These are phyloP conservation scores for Sanderia malayensis DNA, from an alignment of 30 jellyfish, hydroid and myxozoan genomes.

Conservation along the genomic window DNA sequence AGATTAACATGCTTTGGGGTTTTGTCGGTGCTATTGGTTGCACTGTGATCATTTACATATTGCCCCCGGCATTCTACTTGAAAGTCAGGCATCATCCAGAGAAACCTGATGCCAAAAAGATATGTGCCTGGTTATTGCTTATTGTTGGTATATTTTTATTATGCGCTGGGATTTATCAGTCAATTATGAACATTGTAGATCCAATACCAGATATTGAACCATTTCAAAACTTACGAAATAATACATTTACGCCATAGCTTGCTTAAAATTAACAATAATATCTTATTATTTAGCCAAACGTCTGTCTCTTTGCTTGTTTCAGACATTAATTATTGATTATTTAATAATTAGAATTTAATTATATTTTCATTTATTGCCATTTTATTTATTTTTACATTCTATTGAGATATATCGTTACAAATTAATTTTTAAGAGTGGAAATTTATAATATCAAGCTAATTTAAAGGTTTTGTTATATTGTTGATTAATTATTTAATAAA, in stretches of 20 bases:
- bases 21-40: constrained; percentile 97
- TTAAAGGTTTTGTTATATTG: no score
- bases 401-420: no score
- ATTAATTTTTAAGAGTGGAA: no score
- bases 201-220: constrained; percentile 62
- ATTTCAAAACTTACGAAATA: constrained; percentile 3
- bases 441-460: no score
- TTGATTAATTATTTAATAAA: no score
- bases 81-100: constrained; percentile 89
- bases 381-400: no score
- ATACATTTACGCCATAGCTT: neutral
- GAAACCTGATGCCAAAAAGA: constrained; percentile 76
- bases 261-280: no score
- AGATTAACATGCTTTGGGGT: constrained; percentile 99
- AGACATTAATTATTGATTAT: no score
- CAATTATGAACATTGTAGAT: constrained; percentile 69
- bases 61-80: constrained; percentile 97
- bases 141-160: constrained; percentile 64
- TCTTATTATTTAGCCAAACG: no score
- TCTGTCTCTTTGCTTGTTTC: no score
- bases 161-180: constrained; percentile 82
- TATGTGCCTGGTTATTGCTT: constrained; percentile 75
- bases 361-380: no score
- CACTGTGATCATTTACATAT: constrained; percentile 75
- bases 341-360: no score